These are phyloP conservation scores for Acronicta aceris DNA, from an alignment of 2,888 invertebrate genomes.

Conservation along the genomic window DNA sequence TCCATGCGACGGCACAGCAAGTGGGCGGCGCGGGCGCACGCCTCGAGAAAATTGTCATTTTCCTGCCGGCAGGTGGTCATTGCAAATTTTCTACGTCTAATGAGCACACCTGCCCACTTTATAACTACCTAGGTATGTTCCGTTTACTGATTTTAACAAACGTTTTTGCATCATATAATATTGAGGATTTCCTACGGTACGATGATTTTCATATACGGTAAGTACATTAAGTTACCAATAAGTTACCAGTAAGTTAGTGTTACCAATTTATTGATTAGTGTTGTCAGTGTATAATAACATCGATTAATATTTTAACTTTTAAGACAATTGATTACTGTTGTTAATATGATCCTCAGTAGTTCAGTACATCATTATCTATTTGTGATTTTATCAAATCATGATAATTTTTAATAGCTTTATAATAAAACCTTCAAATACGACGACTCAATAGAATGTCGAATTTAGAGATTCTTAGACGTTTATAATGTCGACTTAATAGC, in stretches of 20 bases:
- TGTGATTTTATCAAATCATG: too few relatives aligned
- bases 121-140: constrained; percentile 46
- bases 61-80: constrained; percentile 75
- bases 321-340: too few relatives aligned
- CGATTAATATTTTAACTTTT: too few relatives aligned
- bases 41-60: constrained; percentile 79
- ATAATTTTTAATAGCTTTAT: too few relatives aligned
- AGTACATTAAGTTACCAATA: too few relatives aligned
- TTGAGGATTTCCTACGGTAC: constrained; percentile 65
- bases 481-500: neutral
- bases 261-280: constrained; percentile 1
- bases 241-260: too few relatives aligned
- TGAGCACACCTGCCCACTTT: constrained; percentile 67
- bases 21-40: constrained; percentile 41
- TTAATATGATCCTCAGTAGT: too few relatives aligned
- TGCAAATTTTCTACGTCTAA: constrained; percentile 76
- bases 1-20: constrained; percentile 11
- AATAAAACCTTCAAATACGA: neutral
- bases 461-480: too few relatives aligned
- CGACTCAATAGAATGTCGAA: neutral
- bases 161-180: constrained; percentile 70
- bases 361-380: too few relatives aligned
- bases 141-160: constrained; percentile 61
- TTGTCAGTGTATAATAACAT: neutral
- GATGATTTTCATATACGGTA: constrained; percentile 23